Conservation (phyloP, 2,113 vertebrate species). For the Pollachius pollachius region DNA sequence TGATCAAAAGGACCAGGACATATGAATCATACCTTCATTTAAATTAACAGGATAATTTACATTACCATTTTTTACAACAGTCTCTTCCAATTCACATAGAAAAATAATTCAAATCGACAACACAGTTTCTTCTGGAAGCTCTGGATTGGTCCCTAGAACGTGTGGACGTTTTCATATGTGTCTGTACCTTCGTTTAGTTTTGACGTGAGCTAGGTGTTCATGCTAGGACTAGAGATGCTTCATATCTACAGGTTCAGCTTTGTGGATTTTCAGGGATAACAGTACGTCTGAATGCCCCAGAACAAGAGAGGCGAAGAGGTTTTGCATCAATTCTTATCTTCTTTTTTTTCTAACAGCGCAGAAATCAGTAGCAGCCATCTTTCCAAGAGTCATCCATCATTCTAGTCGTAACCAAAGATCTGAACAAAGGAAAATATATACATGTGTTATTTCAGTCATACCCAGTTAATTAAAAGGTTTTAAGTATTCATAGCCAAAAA, state of each 20-base stretch:
- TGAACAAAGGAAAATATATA: constrained; percentile 42
- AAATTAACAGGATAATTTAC: constrained; percentile 30
- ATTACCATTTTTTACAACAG: constrained; percentile 52
- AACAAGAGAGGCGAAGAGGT: constrained; percentile 13
- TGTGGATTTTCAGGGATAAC: constrained; percentile 45
- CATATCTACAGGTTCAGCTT: constrained; percentile 48
- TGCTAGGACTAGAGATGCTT: constrained; percentile 53
- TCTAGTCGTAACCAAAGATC: constrained; percentile 79
- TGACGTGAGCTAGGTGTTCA: constrained; percentile 54
- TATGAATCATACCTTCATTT: constrained; percentile 52
- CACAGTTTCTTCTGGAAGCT: constrained; percentile 58
- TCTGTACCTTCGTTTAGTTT: constrained; percentile 34
- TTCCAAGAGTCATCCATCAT: constrained; percentile 87
- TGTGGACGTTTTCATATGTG: constrained; percentile 28
- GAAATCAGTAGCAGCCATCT: constrained; percentile 85
- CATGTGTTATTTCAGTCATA: neutral
- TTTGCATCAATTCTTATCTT: constrained; percentile 48
- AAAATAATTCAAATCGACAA: constrained; percentile 57
- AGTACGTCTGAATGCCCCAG: constrained; percentile 13
- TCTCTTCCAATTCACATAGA: constrained; percentile 56
- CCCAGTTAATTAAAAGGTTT: neutral
- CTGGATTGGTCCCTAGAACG: constrained; percentile 51
- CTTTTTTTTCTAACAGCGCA: constrained; percentile 2
- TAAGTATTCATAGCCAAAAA: neutral
- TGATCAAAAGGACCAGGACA: constrained; percentile 30